Base-by-base conservation (phyloP, 1,140 invertebrate genomes). In the Daktulosphaira vitifoliae region DNA sequence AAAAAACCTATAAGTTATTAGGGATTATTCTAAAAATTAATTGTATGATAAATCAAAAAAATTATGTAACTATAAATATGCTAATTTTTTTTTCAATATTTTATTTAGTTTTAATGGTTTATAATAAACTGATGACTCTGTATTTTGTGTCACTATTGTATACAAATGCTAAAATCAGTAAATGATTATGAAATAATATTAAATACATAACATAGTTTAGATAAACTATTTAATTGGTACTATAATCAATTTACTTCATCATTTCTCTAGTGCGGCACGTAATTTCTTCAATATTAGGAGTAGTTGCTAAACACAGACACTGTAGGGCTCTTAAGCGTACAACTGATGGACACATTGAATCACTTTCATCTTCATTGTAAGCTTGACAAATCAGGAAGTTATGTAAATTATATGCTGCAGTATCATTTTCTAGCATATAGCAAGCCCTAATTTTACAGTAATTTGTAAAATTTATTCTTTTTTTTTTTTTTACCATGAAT, bases 401-500 rank as follows among this genome's bases (percentile, higher is more conserved):
- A 29, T 65, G 38, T 51, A 50, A 39, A 50, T 56, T 56, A 8
- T 59, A 66, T 1, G 59, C 51, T 4, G 67, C 25, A 23, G 65
- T 71, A 67, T 68, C 67, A 48, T 68, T 68, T 66, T 74, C 71
- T 2, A 78, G 70, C 7, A 78, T 70, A 46, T 78, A 78, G 62
- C 76, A 75, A 18, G 75, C 74, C 66, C 65, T 67, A 39, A 25
- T 54, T 15, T n/a, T 18, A 23, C 1, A 33, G 48, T 2, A 15
- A 16, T 22, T 38, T 71, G 68, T 39, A 15, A 53, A 33, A 22
- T 51, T 33, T 8, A 51, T 23, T 22, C 1, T 15, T 37, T n/a
- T 22, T 2, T 18, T 38, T 6, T 38, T 37, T 15, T 56, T 23
- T 23, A 56, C 16, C 11, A 33, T 33, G 11, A 33, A 33, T 11